These are phyloP conservation scores for Cryptotis parvus DNA, from an alignment of 2,113 vertebrate genomes.

Conservation along the genomic window DNA sequence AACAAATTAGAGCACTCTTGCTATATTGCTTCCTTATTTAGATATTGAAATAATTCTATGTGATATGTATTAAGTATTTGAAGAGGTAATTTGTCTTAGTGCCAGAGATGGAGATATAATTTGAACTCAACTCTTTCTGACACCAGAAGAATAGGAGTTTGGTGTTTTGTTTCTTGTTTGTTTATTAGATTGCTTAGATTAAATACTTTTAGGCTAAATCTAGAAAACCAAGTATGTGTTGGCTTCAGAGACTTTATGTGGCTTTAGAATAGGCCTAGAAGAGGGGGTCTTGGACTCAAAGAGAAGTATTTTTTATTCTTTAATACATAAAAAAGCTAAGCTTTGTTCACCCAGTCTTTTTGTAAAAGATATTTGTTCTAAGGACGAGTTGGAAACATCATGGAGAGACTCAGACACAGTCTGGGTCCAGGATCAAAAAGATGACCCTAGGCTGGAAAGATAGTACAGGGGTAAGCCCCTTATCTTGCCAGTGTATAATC, in stretches of 20 bases:
- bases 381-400: not conserved
- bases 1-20: not conserved
- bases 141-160: not conserved
- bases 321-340: not conserved
- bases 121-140: not conserved
- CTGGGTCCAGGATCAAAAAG: not conserved
- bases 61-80: not conserved
- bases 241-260: not conserved
- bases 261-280: not conserved
- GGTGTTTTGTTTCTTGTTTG: too few relatives aligned
- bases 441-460: not conserved
- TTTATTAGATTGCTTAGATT: not conserved
- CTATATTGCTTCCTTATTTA: not conserved
- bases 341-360: not conserved
- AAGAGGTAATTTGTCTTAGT: not conserved
- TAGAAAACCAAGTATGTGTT: not conserved
- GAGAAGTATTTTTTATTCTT: conserved; percentile 12
- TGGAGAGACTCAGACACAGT: not conserved
- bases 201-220: not conserved
- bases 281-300: not conserved
- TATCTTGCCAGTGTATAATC: too few relatives aligned
- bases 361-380: not conserved
- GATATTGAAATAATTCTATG: not conserved
- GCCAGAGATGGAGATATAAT: not conserved
- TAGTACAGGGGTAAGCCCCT: not conserved